Percentiles rank a stretch among this genome's conserved stretches.
These are phyloP conservation scores for Hemithea aestivaria DNA, from an alignment of 2,888 invertebrate species.

Conservation along the genomic window DNA sequence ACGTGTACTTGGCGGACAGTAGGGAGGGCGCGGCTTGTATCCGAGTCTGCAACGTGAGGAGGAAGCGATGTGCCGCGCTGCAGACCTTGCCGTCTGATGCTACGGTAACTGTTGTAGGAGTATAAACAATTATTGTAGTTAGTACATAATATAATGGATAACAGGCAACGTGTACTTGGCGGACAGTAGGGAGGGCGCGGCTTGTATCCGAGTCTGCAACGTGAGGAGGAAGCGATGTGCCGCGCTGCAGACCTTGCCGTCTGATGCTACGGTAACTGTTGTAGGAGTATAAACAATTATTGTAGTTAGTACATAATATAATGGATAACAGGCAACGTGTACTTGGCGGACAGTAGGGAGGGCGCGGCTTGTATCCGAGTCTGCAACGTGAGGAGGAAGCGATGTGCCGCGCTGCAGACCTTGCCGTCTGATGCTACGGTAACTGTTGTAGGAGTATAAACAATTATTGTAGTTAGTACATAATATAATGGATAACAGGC, in stretches of 20 bases:
- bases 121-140: constrained; percentile 4
- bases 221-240: constrained; percentile 77
- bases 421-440: constrained; percentile 65
- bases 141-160: constrained; percentile 86
- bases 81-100: constrained; percentile 68
- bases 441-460: not conserved
- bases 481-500: constrained; percentile 86
- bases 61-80: constrained; percentile 76
- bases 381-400: constrained; percentile 75
- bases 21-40: constrained; percentile 49
- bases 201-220: constrained; percentile 76
- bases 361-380: constrained; percentile 61
- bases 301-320: constrained; percentile 80
- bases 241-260: constrained; percentile 69
- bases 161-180: constrained; percentile 85
- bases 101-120: constrained; percentile 34
- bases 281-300: not conserved
- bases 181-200: constrained; percentile 53
- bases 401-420: constrained; percentile 77
- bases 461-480: constrained; percentile 63
- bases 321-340: constrained; percentile 86
- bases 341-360: constrained; percentile 76
- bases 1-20: constrained; percentile 83
- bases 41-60: constrained; percentile 77
- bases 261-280: constrained; percentile 48